Conservation (phyloP, 2,888 invertebrate genomes). For the Hyppa rectilinea region DNA sequence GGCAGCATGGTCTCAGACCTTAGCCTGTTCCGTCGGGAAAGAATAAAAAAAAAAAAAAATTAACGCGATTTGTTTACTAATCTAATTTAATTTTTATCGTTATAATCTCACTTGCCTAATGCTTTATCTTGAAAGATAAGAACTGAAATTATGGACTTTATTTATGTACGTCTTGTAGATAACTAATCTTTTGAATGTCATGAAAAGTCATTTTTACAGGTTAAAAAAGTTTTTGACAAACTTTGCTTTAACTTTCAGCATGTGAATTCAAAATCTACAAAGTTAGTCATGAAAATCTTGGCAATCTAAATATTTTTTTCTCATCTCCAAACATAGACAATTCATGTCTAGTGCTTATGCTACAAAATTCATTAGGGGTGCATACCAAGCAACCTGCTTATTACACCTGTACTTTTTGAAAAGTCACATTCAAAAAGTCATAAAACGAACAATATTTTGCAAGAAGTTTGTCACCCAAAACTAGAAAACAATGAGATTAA, state of each 20-base stretch:
- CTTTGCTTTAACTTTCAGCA: background rate
- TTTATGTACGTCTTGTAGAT: slow-evolving; percentile 48
- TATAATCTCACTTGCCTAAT: slow-evolving; percentile 37
- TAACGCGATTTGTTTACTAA: slow-evolving; percentile 51
- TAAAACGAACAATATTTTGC: background rate
- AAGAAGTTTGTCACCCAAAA: background rate
- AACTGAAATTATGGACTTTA: slow-evolving; percentile 50
- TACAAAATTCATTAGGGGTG: slow-evolving; percentile 16
- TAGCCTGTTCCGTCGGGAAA: too few relatives aligned
- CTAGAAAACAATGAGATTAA: background rate
- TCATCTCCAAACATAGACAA: slow-evolving; percentile 16
- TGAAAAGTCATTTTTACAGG: slow-evolving; percentile 8
- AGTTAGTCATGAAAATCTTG: background rate
- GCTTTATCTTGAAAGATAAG: slow-evolving; percentile 54
- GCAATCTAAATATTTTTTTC: slow-evolving; percentile 16
- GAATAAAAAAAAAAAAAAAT: too few relatives aligned
- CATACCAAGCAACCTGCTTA: slow-evolving; percentile 44
- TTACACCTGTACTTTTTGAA: slow-evolving; percentile 15
- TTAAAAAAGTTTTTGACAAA: background rate
- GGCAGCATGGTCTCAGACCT: too few relatives aligned
- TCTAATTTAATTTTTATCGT: slow-evolving; percentile 42
- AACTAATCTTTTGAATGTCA: slow-evolving; percentile 40
- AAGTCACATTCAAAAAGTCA: too few relatives aligned
- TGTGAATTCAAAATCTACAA: background rate
- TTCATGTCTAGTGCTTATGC: slow-evolving; percentile 15